These are phyloP conservation scores for Diogma glabrata DNA, from an alignment of 2,888 invertebrate species.

Conservation along the genomic window DNA sequence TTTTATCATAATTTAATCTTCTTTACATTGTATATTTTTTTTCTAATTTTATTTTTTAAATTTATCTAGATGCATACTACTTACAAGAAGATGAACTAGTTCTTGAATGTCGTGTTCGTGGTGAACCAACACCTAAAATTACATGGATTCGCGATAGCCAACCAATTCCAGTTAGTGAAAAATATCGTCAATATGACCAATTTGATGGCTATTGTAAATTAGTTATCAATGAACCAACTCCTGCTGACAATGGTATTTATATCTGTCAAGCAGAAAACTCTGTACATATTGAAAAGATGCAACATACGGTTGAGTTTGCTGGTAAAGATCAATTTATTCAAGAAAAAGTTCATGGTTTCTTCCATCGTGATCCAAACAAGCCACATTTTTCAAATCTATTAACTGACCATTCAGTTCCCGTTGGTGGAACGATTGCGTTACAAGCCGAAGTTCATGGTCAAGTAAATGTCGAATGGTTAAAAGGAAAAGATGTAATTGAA, in stretches of 20 bases:
- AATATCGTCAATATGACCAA: conserved; percentile 52
- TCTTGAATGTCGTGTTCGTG: conserved; percentile 67
- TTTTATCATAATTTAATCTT: too few relatives aligned
- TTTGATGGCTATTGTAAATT: conserved; percentile 65
- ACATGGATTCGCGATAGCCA: conserved; percentile 65
- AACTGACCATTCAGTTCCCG: conserved; percentile 58
- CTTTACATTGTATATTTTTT: background rate
- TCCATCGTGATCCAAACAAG: conserved; percentile 42
- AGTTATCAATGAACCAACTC: conserved; percentile 50
- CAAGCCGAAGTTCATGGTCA: conserved; percentile 65
- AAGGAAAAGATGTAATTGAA: conserved; percentile 46
- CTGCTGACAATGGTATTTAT: conserved; percentile 61
- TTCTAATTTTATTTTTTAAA: background rate
- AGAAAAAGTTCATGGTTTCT: conserved; percentile 35
- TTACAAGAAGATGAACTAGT: conserved; percentile 59
- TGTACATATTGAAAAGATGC: conserved; percentile 60
- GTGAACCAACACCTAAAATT: conserved; percentile 58
- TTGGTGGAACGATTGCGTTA: conserved; percentile 68
- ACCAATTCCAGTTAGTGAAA: conserved; percentile 41
- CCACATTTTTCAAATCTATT: conserved; percentile 59
- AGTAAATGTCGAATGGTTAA: conserved; percentile 66
- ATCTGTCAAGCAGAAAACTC: conserved; percentile 65
- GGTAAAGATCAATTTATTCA: conserved; percentile 36
- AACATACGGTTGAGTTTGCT: conserved; percentile 56
- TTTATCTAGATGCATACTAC: conserved; percentile 53